Conservation (phyloP, 2,888 invertebrate genomes). For the Homarus gammarus region DNA sequence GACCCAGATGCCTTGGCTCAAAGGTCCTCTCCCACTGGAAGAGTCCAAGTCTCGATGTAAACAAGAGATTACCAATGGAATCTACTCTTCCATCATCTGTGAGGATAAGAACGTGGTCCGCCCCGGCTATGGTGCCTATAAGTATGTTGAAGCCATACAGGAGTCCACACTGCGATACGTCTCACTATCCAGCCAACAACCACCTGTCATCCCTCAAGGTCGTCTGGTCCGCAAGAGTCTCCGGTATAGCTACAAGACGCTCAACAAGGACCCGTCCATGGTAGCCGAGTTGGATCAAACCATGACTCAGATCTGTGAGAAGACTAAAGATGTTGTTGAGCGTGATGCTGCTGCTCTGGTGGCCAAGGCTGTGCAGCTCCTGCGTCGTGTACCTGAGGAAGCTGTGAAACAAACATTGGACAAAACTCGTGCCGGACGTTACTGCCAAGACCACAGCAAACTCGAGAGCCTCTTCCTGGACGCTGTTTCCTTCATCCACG, state of each 20-base stretch:
- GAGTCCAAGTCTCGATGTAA: conserved; percentile 46
- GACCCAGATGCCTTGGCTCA: conserved; percentile 53
- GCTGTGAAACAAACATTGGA: conserved; percentile 22
- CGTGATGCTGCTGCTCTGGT: conserved; percentile 32
- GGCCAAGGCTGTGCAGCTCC: conserved; percentile 20
- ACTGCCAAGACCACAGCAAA: conserved; percentile 27
- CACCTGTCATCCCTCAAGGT: background rate
- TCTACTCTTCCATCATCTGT: conserved; percentile 41
- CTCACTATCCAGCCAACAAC: background rate
- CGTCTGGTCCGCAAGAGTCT: conserved; percentile 12
- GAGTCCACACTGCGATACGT: conserved; percentile 1
- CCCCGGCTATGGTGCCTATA: conserved; percentile 26
- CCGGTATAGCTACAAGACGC: conserved; percentile 26
- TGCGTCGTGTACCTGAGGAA: conserved; percentile 42
- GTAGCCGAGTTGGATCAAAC: conserved; percentile 43
- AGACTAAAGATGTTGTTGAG: conserved; percentile 34
- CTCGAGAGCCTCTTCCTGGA: conserved; percentile 57
- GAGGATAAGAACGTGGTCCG: conserved; percentile 43
- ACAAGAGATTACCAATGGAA: conserved; percentile 53
- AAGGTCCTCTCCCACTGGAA: conserved; percentile 47
- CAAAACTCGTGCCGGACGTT: conserved; percentile 33
- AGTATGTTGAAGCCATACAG: conserved; percentile 23
- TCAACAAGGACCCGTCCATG: conserved; percentile 18
- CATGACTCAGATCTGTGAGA: conserved; percentile 45
- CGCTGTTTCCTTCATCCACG: conserved; percentile 50